phyloP scores from a whole-genome alignment of 1,140 invertebrate species.

The Sinella curviseta region DNA sequence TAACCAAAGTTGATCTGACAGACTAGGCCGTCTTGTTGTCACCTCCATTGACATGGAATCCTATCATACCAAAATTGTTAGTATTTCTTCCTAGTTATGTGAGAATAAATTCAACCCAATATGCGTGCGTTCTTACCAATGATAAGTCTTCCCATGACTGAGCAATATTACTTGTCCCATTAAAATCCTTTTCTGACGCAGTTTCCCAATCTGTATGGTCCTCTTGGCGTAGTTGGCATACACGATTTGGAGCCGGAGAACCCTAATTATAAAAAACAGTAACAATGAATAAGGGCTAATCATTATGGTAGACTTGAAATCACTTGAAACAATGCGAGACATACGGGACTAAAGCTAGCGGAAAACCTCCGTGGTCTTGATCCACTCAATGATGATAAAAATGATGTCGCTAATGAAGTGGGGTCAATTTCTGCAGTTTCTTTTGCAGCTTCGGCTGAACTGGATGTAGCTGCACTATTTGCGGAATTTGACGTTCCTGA shows the following conservation, averaged over 20 bases:
- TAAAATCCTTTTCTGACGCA: conserved; percentile 47
- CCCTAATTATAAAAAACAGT: conserved; percentile 30
- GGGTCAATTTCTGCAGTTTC: conserved; percentile 31
- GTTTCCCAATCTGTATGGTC: conserved; percentile 48
- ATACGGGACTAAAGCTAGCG: conserved; percentile 48
- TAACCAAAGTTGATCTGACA: conserved; percentile 46
- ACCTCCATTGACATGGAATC: conserved; percentile 49
- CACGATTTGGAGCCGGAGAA: conserved; percentile 47
- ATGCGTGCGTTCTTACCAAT: conserved; percentile 43
- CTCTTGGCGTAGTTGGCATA: conserved; percentile 46
- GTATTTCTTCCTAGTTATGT: no score
- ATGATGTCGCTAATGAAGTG: conserved; percentile 30
- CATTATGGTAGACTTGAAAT: no score
- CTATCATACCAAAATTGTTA: conserved; percentile 22
- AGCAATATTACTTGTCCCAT: conserved; percentile 45
- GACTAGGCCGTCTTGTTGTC: conserved; percentile 37
- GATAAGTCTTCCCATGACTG: conserved; percentile 50
- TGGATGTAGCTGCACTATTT: not conserved
- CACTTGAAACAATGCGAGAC: no score
- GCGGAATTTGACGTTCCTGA: not conserved
- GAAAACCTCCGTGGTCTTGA: conserved; percentile 47
- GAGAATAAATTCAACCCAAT: no score
- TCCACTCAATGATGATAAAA: conserved; percentile 42
- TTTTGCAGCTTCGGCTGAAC: conserved; percentile 7
- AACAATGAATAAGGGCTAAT: not conserved